Evolutionary conservation across 2,797 vertebrate species (phyloP), one percentile per base, ranked within the genome.

Genomic region (Buphagus erythrorhynchus): DNA sequence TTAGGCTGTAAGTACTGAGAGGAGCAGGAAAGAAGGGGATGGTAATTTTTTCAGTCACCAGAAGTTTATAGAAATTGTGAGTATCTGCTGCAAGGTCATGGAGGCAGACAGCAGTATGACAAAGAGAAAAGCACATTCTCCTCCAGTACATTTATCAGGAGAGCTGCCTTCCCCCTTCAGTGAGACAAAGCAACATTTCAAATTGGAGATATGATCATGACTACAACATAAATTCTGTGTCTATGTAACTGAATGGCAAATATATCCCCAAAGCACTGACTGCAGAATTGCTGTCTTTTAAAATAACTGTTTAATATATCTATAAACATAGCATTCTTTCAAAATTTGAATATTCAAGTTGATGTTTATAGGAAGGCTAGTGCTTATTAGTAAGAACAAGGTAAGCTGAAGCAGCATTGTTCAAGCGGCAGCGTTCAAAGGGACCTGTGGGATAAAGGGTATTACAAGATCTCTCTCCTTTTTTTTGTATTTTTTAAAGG

Each of bases 131-230:
- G 36, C 36, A 17, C 20, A n/a, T 65, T 48, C 29, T 84, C 38
- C 45, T 92, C 45, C 49, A 57, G 36, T 57, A 61, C 52, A 43
- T 92, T 89, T 92, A 71, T 93, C 51, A 84, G 58, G 63, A 88
- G 59, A 84, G 71, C 31, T 78, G 24, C 28, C 52, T 93, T 92
- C 59, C 28, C 11, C 28, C 63, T 95, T 88, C 59, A 59, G 68
- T 38, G 45, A 96, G 55, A 79, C 69, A 95, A 79, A 93, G 62
- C 58, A 42, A 4, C 84, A 61, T 72, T 91, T 94, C 86, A 88
- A 36, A 43, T 88, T 93, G 42, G 83, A 88, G 83, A 88, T 81
- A 63, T 0, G 1, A 69, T 84, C 14, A 9, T 74, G 69, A 52
- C 43, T 72, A 40, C 86, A 76, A 42, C n/a, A 57, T 86, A 88